Evolutionary conservation across 2,797 vertebrate genomes (phyloP).

Genomic region (Aphelocoma californica): DNA sequence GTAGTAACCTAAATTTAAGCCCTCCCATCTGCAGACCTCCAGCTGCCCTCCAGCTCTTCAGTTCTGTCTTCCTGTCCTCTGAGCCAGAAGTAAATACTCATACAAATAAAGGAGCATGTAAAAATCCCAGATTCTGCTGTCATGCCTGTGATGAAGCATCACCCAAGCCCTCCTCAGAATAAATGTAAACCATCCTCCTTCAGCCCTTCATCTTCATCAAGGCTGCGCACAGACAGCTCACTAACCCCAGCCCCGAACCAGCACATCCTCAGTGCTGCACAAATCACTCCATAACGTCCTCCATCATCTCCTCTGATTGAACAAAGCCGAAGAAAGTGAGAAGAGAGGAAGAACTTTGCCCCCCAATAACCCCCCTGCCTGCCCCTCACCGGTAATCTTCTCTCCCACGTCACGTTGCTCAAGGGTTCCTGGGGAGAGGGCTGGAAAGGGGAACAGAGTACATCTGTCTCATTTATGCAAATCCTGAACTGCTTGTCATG

Average conservation of each 20-base stretch:
- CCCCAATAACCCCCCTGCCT: neutral
- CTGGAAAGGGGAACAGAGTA: neutral
- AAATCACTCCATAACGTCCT: neutral
- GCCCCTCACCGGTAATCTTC: neutral
- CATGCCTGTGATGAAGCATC: slow-evolving; percentile 8
- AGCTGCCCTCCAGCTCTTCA: neutral
- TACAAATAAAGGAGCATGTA: neutral
- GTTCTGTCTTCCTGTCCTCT: neutral
- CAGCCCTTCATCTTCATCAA: slow-evolving; percentile 42
- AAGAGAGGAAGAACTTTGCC: neutral
- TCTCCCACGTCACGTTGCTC: neutral
- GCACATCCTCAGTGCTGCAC: neutral
- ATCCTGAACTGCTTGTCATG: slow-evolving; percentile 24
- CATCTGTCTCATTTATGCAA: neutral
- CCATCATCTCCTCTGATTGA: neutral
- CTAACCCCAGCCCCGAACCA: neutral
- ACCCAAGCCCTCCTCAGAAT: neutral
- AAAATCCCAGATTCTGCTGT: slow-evolving; percentile 19
- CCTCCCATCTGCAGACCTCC: neutral
- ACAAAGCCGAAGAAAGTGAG: neutral
- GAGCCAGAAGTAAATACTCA: neutral
- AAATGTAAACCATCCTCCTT: neutral
- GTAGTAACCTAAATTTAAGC: neutral
- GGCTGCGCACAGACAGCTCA: slow-evolving; percentile 17
- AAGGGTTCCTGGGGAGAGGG: neutral